Evolutionary conservation across 2,797 vertebrate species (phyloP).

Genomic region (Melanotaenia trifasciata): DNA sequence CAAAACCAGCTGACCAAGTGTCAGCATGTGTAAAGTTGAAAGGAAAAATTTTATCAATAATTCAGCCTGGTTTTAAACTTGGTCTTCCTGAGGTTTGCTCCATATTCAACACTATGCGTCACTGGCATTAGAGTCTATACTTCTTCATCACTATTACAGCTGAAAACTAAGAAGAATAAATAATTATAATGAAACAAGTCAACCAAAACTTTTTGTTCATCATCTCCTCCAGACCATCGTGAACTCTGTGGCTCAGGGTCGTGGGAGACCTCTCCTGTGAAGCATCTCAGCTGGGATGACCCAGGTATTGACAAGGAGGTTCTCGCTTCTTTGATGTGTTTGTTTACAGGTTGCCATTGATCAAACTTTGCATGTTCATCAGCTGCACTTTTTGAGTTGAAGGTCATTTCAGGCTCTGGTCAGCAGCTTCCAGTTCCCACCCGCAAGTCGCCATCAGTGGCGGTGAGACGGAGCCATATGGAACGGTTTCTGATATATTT

Average conservation of each 20-base stretch:
- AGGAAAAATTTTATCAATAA: background rate
- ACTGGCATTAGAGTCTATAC: background rate
- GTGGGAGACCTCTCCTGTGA: slow-evolving; percentile 53
- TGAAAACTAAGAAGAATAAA: slow-evolving; percentile 48
- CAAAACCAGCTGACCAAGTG: background rate
- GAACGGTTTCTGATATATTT: slow-evolving; percentile 58
- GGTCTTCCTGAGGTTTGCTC: background rate
- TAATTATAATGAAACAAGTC: slow-evolving; percentile 1
- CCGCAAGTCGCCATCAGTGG: slow-evolving; percentile 16
- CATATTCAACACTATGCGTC: background rate
- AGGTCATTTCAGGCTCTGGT: slow-evolving; percentile 9
- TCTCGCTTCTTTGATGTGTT: slow-evolving; percentile 39
- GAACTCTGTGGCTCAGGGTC: slow-evolving; percentile 31
- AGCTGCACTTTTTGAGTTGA: background rate
- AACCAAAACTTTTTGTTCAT: slow-evolving; percentile 12
- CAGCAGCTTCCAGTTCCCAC: slow-evolving; percentile 20
- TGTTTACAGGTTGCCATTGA: slow-evolving; percentile 34
- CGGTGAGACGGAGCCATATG: slow-evolving; percentile 52
- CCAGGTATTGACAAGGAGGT: slow-evolving; percentile 46
- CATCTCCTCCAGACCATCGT: slow-evolving; percentile 1
- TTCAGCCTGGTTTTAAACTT: background rate
- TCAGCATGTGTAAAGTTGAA: background rate
- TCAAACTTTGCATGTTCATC: slow-evolving; percentile 11
- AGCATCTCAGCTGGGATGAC: slow-evolving; percentile 29
- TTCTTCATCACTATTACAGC: slow-evolving; percentile 1